Percentiles rank a stretch among this genome's conserved stretches.
phyloP scores from a whole-genome alignment of 2,888 invertebrate species.

The Melanotus villosus region DNA sequence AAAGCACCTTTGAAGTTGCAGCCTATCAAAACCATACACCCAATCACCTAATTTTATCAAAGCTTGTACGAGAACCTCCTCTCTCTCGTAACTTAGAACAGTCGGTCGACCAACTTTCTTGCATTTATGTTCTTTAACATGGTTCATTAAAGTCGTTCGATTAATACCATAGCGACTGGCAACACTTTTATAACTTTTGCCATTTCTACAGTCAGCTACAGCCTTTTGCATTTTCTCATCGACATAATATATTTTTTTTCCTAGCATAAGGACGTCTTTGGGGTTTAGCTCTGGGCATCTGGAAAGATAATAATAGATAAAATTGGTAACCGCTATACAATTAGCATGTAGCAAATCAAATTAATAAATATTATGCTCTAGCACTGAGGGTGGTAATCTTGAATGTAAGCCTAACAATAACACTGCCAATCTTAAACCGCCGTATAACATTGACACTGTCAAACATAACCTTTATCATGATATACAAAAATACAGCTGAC shows the following conservation, averaged over 20 bases:
- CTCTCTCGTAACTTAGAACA: slow-evolving; percentile 36
- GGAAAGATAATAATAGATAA: too few relatives aligned
- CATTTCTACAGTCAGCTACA: background rate
- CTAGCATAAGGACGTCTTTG: background rate
- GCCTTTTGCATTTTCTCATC: background rate
- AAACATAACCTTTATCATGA: too few relatives aligned
- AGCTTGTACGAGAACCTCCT: slow-evolving; percentile 32
- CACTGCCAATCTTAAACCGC: too few relatives aligned
- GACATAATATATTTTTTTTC: background rate
- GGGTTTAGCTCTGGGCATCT: background rate
- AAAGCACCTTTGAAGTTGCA: slow-evolving; percentile 39
- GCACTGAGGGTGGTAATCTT: too few relatives aligned
- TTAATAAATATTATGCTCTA: too few relatives aligned
- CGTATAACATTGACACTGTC: too few relatives aligned
- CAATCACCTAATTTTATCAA: slow-evolving; percentile 45
- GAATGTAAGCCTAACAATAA: too few relatives aligned
- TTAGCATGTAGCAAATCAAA: too few relatives aligned
- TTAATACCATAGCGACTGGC: background rate
- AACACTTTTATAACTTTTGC: background rate
- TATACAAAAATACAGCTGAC: too few relatives aligned
- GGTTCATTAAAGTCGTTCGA: slow-evolving; percentile 18
- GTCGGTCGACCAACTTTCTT: slow-evolving; percentile 36
- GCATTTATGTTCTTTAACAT: slow-evolving; percentile 33
- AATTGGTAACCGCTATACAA: too few relatives aligned
- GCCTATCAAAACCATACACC: slow-evolving; percentile 43